phyloP scores from a whole-genome alignment of 2,888 invertebrate genomes.

The Hypena proboscidalis region DNA sequence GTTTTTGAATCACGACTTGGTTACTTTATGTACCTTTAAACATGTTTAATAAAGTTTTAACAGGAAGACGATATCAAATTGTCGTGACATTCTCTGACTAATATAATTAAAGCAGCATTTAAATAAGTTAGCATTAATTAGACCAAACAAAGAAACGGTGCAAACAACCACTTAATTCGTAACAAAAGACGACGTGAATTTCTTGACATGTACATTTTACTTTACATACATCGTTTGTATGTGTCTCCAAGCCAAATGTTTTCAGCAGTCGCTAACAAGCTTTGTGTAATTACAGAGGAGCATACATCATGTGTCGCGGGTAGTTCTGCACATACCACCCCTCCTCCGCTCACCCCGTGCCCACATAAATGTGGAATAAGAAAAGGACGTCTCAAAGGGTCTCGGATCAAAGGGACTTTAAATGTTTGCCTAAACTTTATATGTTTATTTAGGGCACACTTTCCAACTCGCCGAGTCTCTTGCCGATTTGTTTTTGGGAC shows the following conservation, averaged over 20 bases:
- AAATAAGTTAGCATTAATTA: no score
- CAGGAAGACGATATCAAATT: no score
- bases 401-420: slow-evolving; percentile 35
- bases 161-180: no score
- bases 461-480: slow-evolving; percentile 20
- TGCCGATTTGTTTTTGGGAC: slow-evolving; percentile 24
- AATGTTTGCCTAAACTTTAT: slow-evolving; percentile 41
- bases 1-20: no score
- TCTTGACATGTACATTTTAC: background rate
- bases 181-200: background rate
- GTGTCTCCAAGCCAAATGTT: background rate
- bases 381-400: slow-evolving; percentile 23
- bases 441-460: slow-evolving; percentile 38
- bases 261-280: background rate
- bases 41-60: no score
- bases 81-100: no score
- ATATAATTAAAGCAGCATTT: no score
- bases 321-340: slow-evolving; percentile 16
- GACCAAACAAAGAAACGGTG: no score
- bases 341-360: background rate
- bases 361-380: slow-evolving; percentile 26
- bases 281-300: slow-evolving; percentile 24
- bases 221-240: no score
- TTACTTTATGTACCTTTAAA: no score
- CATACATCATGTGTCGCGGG: slow-evolving; percentile 8